A percentile compares a stretch with the other conserved stretches of the same genome.
phyloP scores from a whole-genome alignment of 1,140 invertebrate genomes.

The Brachionus paranguensis region DNA sequence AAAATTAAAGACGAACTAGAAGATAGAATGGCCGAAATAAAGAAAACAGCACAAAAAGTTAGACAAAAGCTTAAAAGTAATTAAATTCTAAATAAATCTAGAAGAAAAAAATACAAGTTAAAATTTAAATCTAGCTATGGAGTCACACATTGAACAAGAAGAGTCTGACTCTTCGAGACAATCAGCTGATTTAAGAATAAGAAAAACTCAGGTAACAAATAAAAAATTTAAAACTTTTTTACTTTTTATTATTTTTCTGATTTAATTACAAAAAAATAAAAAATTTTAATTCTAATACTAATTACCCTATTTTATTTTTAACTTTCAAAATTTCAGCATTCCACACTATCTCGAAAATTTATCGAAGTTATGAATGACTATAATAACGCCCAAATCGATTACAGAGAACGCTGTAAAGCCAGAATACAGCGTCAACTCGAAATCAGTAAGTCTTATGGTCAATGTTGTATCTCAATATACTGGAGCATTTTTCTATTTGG shows the following conservation, averaged over 20 bases:
- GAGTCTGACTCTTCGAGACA: slow-evolving; percentile 90
- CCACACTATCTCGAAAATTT: slow-evolving; percentile 54
- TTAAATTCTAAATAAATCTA: background rate
- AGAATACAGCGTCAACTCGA: slow-evolving; percentile 51
- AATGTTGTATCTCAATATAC: background rate
- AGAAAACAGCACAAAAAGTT: slow-evolving; percentile 99
- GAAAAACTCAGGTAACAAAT: slow-evolving; percentile 70
- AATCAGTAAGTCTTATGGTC: slow-evolving; percentile 46
- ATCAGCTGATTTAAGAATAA: slow-evolving; percentile 94
- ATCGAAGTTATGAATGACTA: slow-evolving; percentile 52
- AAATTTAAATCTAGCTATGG: slow-evolving; percentile 64
- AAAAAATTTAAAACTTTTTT: background rate
- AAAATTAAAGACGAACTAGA: slow-evolving; percentile 98
- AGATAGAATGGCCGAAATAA: slow-evolving; percentile 98
- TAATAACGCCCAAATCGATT: slow-evolving; percentile 51
- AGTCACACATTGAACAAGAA: slow-evolving; percentile 98
- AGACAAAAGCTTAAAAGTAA: slow-evolving; percentile 95
- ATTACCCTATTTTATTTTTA: no score
- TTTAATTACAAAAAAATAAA: no score
- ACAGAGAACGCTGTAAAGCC: slow-evolving; percentile 50
- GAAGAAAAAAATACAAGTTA: background rate
- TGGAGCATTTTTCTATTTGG: no score
- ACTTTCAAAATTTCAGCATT: slow-evolving; percentile 46
- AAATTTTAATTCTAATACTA: no score
- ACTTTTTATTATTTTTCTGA: no score